phyloP scores from a whole-genome alignment of 2,888 invertebrate genomes.

The Leptogaster cylindrica region DNA sequence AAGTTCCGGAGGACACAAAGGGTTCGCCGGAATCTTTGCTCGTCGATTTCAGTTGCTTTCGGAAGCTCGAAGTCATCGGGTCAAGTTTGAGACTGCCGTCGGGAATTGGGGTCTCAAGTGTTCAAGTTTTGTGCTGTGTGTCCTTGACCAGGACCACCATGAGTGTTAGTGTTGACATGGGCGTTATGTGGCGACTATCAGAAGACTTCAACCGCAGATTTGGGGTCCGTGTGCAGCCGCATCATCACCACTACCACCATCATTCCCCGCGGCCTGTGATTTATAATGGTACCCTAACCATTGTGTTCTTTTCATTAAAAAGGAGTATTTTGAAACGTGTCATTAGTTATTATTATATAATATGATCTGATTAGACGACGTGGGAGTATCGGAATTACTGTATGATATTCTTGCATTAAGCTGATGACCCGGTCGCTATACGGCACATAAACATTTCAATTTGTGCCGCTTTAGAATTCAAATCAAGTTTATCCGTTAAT shows the following conservation, averaged over 20 bases:
- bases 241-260: slow-evolving; percentile 52
- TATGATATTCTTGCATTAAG: too few relatives aligned
- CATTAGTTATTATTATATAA: slow-evolving; percentile 14
- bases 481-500: too few relatives aligned
- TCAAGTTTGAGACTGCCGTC: slow-evolving; percentile 6
- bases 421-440: too few relatives aligned
- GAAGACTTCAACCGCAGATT: slow-evolving; percentile 62
- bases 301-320: neutral
- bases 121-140: neutral
- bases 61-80: slow-evolving; percentile 25
- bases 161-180: slow-evolving; percentile 63
- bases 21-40: slow-evolving; percentile 1
- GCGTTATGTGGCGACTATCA: slow-evolving; percentile 63
- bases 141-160: too few relatives aligned
- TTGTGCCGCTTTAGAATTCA: too few relatives aligned
- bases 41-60: slow-evolving; percentile 33
- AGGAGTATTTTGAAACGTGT: too few relatives aligned
- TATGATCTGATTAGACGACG: neutral
- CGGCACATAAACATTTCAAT: too few relatives aligned
- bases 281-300: slow-evolving; percentile 57
- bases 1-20: too few relatives aligned
- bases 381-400: neutral
- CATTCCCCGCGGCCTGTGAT: slow-evolving; percentile 56
- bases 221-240: slow-evolving; percentile 60
- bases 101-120: slow-evolving; percentile 5